Conservation (phyloP, 2,113 vertebrate species). For the Lonchura striata region DNA sequence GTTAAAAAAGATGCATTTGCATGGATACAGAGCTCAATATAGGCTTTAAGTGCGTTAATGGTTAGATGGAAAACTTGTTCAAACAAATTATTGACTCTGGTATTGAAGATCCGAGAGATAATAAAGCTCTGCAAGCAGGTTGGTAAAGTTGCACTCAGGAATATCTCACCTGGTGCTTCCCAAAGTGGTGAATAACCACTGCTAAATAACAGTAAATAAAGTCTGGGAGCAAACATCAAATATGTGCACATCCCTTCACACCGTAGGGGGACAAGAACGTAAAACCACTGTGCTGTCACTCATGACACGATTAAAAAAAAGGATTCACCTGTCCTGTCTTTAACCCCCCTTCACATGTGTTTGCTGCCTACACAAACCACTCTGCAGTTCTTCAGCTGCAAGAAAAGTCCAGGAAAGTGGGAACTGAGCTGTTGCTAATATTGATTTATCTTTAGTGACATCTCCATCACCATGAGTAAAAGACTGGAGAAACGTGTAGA, state of each 20-base stretch:
- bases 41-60: not conserved
- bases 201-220: not conserved
- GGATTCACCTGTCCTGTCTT: not conserved
- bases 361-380: not conserved
- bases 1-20: not conserved
- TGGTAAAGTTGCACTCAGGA: not conserved
- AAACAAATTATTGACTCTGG: constrained; percentile 18
- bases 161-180: not conserved
- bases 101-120: not conserved
- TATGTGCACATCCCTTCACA: not conserved
- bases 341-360: not conserved
- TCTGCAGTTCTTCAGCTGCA: not conserved
- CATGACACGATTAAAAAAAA: not conserved
- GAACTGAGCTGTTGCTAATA: not conserved
- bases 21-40: constrained; percentile 1
- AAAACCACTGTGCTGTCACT: not conserved
- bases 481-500: not conserved
- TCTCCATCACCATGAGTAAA: not conserved
- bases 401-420: not conserved
- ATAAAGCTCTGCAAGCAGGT: not conserved
- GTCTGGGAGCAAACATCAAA: not conserved
- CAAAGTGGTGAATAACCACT: not conserved
- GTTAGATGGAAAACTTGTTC: constrained; percentile 23
- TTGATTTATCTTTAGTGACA: not conserved
- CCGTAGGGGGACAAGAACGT: rapidly evolving